Conservation (phyloP, 2,113 vertebrate species). For the Plestiodon gilberti region DNA sequence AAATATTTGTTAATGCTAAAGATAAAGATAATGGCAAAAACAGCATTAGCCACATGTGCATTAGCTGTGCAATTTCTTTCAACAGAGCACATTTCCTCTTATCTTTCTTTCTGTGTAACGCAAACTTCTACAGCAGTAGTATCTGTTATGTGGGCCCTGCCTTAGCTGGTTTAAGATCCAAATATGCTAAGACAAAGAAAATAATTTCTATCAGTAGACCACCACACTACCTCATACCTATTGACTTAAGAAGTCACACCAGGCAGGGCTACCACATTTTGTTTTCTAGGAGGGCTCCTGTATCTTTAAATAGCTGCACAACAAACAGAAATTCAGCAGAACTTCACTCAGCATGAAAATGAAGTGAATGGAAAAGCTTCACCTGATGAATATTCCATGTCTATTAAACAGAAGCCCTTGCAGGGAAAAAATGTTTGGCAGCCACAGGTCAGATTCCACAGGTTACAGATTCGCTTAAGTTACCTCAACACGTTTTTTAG, state of each 20-base stretch:
- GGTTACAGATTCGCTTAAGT: too few relatives aligned
- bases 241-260: not conserved
- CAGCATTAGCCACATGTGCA: not conserved
- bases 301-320: not conserved
- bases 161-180: not conserved
- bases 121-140: not conserved
- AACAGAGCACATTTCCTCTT: not conserved
- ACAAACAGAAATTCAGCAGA: not conserved
- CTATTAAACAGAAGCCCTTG: not conserved
- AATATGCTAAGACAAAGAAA: not conserved
- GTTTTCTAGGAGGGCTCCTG: not conserved
- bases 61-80: not conserved
- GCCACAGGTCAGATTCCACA: not conserved
- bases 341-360: not conserved
- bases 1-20: not conserved
- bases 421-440: not conserved
- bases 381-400: not conserved
- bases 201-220: not conserved
- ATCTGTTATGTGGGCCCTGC: not conserved
- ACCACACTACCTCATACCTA: not conserved
- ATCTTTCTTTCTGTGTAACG: not conserved
- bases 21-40: not conserved
- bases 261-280: not conserved
- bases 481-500: too few relatives aligned
- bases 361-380: not conserved